Base-by-base conservation (phyloP, 2,888 invertebrate genomes). In the Hypolimnas misippus region DNA sequence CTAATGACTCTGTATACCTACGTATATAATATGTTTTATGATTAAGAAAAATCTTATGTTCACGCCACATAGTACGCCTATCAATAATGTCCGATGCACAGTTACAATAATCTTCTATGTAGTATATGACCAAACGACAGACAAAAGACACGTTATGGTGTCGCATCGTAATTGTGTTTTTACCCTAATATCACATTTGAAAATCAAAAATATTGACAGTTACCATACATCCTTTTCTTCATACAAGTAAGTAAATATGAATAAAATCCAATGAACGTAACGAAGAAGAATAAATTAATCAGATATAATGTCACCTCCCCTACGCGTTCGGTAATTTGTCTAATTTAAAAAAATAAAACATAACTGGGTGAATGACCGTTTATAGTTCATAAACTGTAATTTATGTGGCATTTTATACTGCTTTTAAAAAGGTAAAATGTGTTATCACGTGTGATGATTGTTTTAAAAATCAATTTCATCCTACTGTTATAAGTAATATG, bases 271-370 rank as follows among this genome's bases (percentile, higher is more conserved):
- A 25, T 25, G 25, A 25, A 3, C 3, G 5, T 21, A 46, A 21
- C 12, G 21, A n/a, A 21, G 44, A 10, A 7, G 17, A 42, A 14
- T 19, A 42, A 42, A 44, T 46, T 19, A 21, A 46, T 21, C 19
- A 46, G 44, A 46, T 46, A 19, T 14, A 46, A 12, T 1, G 10
- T 4, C 44, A n/a, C 5, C 44, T 46, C 44, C 44, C 44, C 44
- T 46, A 2, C 21, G 21, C 19, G 19, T 46, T 46, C 44, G 4
- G 21, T 46, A 46, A 46, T 46, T 46, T 46, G 44, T 46, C 21
- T 46, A 46, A 46, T 46, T 46, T 46, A 46, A 46, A 46, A n/a
- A 46, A 21, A 46, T 46, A 46, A 46, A 46, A 46, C 21, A 46
- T 46, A 46, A 21, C 19, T 21, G 44, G 44, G 44, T 46, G 44